These are phyloP conservation scores for Tenthredo notha DNA, from an alignment of 2,888 invertebrate species.

Conservation along the genomic window DNA sequence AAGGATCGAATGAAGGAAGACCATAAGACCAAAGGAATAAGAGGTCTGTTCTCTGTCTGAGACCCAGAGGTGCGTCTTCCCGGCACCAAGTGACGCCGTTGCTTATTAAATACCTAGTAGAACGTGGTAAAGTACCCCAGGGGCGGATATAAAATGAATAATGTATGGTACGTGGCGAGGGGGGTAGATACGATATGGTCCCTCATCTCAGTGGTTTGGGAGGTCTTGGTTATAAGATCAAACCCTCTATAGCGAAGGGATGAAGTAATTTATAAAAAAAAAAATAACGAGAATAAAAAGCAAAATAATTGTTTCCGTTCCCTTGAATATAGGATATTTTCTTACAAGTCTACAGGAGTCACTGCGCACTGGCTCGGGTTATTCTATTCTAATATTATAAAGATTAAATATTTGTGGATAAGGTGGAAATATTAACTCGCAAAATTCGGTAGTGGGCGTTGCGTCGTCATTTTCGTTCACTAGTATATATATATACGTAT, in stretches of 20 bases:
- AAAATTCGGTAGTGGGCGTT: slow-evolving; percentile 2
- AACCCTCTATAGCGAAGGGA: background rate
- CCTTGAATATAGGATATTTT: background rate
- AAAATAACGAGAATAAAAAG: background rate
- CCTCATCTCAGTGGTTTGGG: background rate
- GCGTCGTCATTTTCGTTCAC: background rate
- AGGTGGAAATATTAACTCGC: slow-evolving; percentile 49
- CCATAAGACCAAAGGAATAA: background rate
- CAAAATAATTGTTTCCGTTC: slow-evolving; percentile 42
- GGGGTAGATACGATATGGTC: background rate
- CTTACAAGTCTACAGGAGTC: background rate
- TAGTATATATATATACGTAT: background rate
- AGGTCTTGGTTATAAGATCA: slow-evolving; percentile 10
- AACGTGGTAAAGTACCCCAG: slow-evolving; percentile 46
- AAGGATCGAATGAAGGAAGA: background rate
- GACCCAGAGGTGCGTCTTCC: slow-evolving; percentile 19
- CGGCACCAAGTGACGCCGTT: slow-evolving; percentile 12
- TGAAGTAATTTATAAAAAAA: background rate
- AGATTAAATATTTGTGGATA: slow-evolving; percentile 40
- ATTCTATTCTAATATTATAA: slow-evolving; percentile 44
- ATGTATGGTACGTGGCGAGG: slow-evolving; percentile 27
- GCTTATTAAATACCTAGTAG: slow-evolving; percentile 43
- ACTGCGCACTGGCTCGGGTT: background rate
- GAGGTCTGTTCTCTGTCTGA: slow-evolving; percentile 31
- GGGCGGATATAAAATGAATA: slow-evolving; percentile 49